phyloP scores from a whole-genome alignment of 2,797 vertebrate genomes.

The Pteropus rufus region DNA sequence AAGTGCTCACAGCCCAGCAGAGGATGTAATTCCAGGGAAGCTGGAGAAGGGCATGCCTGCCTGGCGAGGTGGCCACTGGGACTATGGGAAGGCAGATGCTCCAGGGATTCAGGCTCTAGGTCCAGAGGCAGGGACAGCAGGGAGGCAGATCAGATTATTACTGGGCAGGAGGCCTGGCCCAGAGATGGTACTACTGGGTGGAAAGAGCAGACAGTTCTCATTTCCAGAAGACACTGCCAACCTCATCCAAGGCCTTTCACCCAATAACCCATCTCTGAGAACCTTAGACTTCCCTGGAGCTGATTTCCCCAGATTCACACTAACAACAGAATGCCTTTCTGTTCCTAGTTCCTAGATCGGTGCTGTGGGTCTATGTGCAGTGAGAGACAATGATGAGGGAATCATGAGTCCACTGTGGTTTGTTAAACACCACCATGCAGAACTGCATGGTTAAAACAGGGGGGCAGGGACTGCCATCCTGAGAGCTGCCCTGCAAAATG shows the following conservation, averaged over 20 bases:
- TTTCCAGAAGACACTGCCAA: not conserved
- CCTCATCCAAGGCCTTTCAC: not conserved
- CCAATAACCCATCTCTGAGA: not conserved
- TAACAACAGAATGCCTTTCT: not conserved
- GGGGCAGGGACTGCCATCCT: slow-evolving; percentile 38
- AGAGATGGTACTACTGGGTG: not conserved
- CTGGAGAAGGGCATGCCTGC: not conserved
- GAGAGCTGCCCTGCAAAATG: slow-evolving; percentile 51
- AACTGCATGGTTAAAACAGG: not conserved
- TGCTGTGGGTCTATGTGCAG: accelerated
- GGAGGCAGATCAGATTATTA: not conserved
- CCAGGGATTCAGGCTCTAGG: not conserved
- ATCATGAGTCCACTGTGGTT: not conserved
- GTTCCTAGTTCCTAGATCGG: not conserved
- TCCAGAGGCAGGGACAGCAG: not conserved
- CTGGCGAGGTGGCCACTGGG: not conserved
- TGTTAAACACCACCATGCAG: not conserved
- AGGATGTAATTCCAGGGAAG: not conserved
- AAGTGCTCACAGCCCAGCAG: not conserved
- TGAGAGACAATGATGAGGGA: not conserved
- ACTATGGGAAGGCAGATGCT: not conserved
- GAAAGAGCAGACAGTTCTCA: not conserved
- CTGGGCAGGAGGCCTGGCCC: not conserved
- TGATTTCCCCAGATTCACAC: not conserved
- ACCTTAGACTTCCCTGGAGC: not conserved